phyloP scores from a whole-genome alignment of 2,797 vertebrate genomes.

The Pelodytes ibericus region DNA sequence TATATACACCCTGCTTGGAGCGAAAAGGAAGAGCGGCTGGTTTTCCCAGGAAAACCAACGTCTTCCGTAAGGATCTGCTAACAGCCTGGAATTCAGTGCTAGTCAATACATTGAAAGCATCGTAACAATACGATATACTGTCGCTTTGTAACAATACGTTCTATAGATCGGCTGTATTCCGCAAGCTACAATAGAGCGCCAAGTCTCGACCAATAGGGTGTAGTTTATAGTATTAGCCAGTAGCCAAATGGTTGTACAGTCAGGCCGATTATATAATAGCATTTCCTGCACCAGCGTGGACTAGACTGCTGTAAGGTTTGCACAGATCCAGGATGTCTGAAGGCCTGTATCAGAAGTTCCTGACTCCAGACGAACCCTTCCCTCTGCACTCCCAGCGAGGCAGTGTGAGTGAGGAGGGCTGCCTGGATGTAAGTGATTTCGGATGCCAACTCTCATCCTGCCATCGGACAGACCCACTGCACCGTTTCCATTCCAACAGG shows the following conservation, averaged over 20 bases:
- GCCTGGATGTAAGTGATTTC: conserved; percentile 92
- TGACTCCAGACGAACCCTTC: conserved; percentile 91
- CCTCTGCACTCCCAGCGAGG: conserved; percentile 85
- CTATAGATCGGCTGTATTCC: not conserved
- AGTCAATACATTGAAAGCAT: too few relatives aligned
- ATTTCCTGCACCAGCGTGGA: not conserved
- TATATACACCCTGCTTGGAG: not conserved
- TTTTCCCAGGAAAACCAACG: conserved; percentile 21
- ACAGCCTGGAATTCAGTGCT: not conserved
- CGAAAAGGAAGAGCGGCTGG: not conserved
- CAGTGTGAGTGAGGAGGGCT: conserved; percentile 89
- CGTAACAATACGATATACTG: not conserved
- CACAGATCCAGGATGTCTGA: conserved; percentile 75
- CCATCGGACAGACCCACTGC: conserved; percentile 93
- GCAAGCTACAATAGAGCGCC: too few relatives aligned
- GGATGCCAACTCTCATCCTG: conserved; percentile 94
- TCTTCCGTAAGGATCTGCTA: not conserved
- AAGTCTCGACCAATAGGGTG: not conserved
- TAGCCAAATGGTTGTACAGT: not conserved
- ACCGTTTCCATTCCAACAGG: conserved; percentile 94
- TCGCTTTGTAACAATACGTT: too few relatives aligned
- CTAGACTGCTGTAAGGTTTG: not conserved
- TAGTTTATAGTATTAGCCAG: not conserved
- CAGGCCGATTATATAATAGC: not conserved
- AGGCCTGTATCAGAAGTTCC: conserved; percentile 90